Evolutionary conservation across 2,888 invertebrate species (phyloP), one percentile per base, ranked within the genome.

Genomic region (Spilosoma lubricipeda): DNA sequence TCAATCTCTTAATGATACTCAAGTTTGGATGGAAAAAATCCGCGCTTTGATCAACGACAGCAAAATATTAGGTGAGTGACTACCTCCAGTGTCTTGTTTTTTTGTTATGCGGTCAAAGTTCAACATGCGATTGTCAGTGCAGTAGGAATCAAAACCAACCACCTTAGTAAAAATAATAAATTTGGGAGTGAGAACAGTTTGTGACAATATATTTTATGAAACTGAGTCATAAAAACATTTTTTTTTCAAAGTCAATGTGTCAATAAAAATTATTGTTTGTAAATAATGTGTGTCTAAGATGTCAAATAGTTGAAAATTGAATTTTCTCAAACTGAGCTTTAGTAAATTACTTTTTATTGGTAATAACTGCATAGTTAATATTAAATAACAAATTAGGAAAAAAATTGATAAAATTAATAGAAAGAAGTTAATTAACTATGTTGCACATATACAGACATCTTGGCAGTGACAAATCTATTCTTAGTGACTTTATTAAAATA

Each of bases 1-100:
- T 0, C 94, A 91, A 73, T 96, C 97, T 0, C 96, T 97, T 80
- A 96, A 96, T 33, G 97, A 97, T 77, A 96, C 96, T 11, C 97
- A 97, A 85, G 87, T 94, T 70, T 98, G 97, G 97, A 98, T 98
- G 96, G 94, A 96, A 20, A 96, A 96, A 78, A 96, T 97, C 68
- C 92, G 96, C 77, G 91, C 93, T 77, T 91, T 97, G 80, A 86
- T 97, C 39, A 88, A 93, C 87, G 90, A 94, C 84, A 87, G 92
- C 89, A 90, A 94, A 85, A 77, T 92, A 86, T 83, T 91, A 81
- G 89, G 94, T 95, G 77, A 92, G 91, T 88, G 27, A 69, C 85
- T 89, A 87, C 89, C 87, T 87, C 82, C 88, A 86, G 79, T 78
- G 77, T 70, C 70, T 68, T 70, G 75, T 18, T 59, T 75, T 77